Evolutionary conservation across 2,888 invertebrate species (phyloP), one percentile per base, ranked within the genome.

Genomic region (Thalpophila matura): DNA sequence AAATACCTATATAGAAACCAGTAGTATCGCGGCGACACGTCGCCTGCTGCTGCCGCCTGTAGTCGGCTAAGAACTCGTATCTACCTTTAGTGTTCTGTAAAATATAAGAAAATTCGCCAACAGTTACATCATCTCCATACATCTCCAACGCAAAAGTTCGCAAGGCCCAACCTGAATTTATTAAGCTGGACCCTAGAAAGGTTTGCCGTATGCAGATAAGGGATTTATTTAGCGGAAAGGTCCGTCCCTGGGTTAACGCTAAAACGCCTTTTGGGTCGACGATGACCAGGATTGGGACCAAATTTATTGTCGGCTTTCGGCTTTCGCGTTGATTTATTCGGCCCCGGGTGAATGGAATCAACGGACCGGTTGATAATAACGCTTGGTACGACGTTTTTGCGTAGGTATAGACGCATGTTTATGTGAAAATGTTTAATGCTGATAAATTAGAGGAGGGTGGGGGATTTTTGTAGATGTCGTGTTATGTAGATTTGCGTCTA

Each of bases 151-250:
- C 85, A 87, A 93, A 94, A 93, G 84, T 93, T 92, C 82, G 86
- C 89, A 86, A 89, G 88, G 88, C 93, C 95, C 94, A 93, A 95
- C 94, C 92, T 94, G 95, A 95, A 95, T 95, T 94, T 95, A 95
- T 95, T 94, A 95, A 94, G 94, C 95, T 84, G 95, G 95, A 95
- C 95, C 95, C 94, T 91, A 89, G 93, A 92, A 94, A 95, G 95
- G 95, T 95, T 93, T 93, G 95, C 93, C 95, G 93, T 95, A 95
- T 95, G 95, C 94, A 95, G 95, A 95, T 95, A 95, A 95, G 95
- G 94, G 95, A 95, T 95, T 95, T 95, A 95, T 94, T 94, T 93
- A 95, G 94, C 95, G 93, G 93, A 94, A 94, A 94, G 94, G 95
- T 94, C 95, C 94, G 92, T 90, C 93, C 91, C 91, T 83, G 92